These are phyloP conservation scores for Nestor notabilis DNA, from an alignment of 2,113 vertebrate species.

Conservation along the genomic window DNA sequence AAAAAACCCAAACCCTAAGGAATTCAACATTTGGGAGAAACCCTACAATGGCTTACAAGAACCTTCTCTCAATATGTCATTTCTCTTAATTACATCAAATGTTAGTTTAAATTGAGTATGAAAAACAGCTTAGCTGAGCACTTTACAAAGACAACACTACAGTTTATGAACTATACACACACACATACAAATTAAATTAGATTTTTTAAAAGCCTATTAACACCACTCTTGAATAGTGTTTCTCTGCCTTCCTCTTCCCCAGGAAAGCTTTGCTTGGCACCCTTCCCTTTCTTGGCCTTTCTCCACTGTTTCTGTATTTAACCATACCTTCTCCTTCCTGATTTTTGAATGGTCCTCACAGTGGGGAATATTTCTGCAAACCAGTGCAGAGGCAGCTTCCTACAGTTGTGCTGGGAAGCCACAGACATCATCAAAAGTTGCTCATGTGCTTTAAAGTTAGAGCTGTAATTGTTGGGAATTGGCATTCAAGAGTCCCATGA, in stretches of 20 bases:
- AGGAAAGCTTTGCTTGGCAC: neutral
- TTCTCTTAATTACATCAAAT: neutral
- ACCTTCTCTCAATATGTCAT: neutral
- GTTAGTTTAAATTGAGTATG: neutral
- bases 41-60: neutral
- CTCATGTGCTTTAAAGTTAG: neutral
- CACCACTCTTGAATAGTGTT: neutral
- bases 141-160: neutral
- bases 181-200: neutral
- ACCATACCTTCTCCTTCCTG: neutral
- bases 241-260: neutral
- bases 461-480: rapidly evolving
- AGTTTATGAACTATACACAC: neutral
- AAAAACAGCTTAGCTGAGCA: neutral
- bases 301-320: neutral
- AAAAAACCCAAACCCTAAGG: neutral
- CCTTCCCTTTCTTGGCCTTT: neutral
- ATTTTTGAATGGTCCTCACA: neutral
- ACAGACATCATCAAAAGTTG: neutral
- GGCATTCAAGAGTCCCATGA: neutral
- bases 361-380: neutral
- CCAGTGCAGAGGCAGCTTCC: neutral
- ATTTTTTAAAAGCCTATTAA: neutral
- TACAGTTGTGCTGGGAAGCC: neutral
- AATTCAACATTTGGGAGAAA: neutral